Conservation (phyloP, 2,113 vertebrate genomes). For the Clarias macrocephalus region DNA sequence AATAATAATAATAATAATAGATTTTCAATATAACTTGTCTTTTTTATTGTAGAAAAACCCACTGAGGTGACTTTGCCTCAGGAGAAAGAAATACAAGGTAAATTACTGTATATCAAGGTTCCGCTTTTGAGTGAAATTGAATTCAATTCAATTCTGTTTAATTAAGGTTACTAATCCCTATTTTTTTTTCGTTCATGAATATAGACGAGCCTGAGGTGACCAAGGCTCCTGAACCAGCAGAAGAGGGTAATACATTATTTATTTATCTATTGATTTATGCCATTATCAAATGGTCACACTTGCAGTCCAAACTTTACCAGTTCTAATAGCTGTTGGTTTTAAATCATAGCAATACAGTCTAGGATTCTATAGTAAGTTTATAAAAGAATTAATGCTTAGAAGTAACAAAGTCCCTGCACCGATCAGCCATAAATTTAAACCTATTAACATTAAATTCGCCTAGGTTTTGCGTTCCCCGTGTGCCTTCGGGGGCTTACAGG, state of each 20-base stretch:
- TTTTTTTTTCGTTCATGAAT: background rate
- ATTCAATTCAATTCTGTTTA: constrained; percentile 11
- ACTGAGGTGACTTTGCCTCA: constrained; percentile 1
- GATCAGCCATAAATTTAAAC: too few relatives aligned
- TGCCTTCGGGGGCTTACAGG: background rate
- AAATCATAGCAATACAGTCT: background rate
- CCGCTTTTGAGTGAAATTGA: background rate
- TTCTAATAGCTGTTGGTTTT: background rate
- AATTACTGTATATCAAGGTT: background rate
- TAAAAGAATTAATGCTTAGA: background rate
- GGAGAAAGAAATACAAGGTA: constrained; percentile 41
- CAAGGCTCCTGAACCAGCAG: constrained; percentile 40
- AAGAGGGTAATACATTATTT: constrained; percentile 42
- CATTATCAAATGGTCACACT: background rate
- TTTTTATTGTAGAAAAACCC: constrained; percentile 3
- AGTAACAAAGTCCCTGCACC: too few relatives aligned
- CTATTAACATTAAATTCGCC: too few relatives aligned
- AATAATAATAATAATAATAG: background rate
- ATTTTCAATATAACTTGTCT: background rate
- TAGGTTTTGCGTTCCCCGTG: too few relatives aligned
- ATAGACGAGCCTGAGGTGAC: constrained; percentile 44
- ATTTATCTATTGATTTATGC: background rate
- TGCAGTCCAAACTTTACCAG: background rate
- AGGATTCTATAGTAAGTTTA: background rate
- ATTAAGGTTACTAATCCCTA: background rate